Base-by-base conservation (phyloP, 2,797 vertebrate genomes). In the Silurus aristotelis region DNA sequence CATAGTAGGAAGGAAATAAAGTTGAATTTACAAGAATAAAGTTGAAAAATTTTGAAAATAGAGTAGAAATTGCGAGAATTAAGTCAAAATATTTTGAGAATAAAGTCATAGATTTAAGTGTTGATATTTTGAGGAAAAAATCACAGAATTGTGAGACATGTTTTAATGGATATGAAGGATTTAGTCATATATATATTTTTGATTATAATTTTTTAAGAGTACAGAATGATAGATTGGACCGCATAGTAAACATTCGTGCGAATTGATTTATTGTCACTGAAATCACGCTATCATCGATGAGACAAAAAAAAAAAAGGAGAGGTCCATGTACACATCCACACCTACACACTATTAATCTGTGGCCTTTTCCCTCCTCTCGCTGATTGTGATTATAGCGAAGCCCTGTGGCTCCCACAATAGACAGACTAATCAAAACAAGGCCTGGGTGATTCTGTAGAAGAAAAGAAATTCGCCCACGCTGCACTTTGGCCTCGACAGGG, bases 381-480 rank as follows among this genome's bases (percentile, higher is more conserved):
- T 64, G 64, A n/a, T 64, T 84, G 83, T 85, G 56, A 85, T 67
- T 64, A 77, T 55, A 80, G 71, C 20, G 22, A 77, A 80, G 76
- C 75, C 48, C 64, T 2, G 5, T 19, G 13, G 17, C n/a, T 58
- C 6, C 67, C 48, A 86, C 84, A 83, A 86, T 75, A 60, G 75
- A 52, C 10, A 63, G 31, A 56, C 83, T 84, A 87, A 86, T 76
- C 84, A 86, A 52, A 87, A 87, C 84, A 83, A 68, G 38, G 13
- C 66, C 80, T 38, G 13, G 25, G 84, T 68, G 78, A 80, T 67
- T 38, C 31, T 48, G 88, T 86, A 31, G 91, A 90, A 94, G 89
- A 94, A 94, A 93, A 92, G 93, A 93, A 95, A 94, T 93, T 61
- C 89, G 92, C 94, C 92, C 94, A 95, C 92, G 92, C 93, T 94